These are phyloP conservation scores for Morelia viridis DNA, from an alignment of 2,797 vertebrate species.

Conservation along the genomic window DNA sequence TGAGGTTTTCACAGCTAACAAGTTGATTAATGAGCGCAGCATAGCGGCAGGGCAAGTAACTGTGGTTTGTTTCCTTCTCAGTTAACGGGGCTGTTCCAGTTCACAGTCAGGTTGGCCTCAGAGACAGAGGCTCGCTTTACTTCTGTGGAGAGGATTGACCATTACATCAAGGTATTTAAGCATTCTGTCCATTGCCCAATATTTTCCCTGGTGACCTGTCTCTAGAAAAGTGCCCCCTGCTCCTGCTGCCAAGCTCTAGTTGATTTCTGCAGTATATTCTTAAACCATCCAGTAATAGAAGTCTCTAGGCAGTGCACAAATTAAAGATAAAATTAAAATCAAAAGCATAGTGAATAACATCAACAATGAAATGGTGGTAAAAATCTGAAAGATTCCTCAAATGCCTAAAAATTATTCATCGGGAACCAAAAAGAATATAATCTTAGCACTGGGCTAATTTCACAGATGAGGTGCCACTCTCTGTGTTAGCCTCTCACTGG, in stretches of 20 bases:
- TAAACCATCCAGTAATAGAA: not conserved
- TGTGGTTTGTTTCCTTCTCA: constrained; percentile 54
- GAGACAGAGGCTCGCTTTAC: constrained; percentile 95
- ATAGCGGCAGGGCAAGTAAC: not conserved
- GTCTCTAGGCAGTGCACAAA: not conserved
- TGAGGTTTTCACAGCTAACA: not conserved
- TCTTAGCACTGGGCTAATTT: not conserved
- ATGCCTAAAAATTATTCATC: not conserved
- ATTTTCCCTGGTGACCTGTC: not conserved
- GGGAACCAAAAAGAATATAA: not conserved
- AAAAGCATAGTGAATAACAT: not conserved
- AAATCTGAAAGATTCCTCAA: not conserved
- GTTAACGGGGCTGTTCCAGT: constrained; percentile 93
- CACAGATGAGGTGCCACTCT: not conserved
- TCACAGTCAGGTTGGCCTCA: constrained; percentile 89
- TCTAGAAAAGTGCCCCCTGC: not conserved
- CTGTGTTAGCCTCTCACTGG: too few species aligned
- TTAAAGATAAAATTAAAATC: not conserved
- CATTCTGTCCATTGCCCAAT: constrained; percentile 40
- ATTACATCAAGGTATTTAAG: constrained; percentile 86
- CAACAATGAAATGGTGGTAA: not conserved
- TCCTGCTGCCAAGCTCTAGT: not conserved
- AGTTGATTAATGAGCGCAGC: not conserved
- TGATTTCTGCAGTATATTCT: not conserved
- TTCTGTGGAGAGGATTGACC: constrained; percentile 89